These are phyloP conservation scores for Falco cherrug DNA, from an alignment of 2,797 vertebrate species.

Conservation along the genomic window DNA sequence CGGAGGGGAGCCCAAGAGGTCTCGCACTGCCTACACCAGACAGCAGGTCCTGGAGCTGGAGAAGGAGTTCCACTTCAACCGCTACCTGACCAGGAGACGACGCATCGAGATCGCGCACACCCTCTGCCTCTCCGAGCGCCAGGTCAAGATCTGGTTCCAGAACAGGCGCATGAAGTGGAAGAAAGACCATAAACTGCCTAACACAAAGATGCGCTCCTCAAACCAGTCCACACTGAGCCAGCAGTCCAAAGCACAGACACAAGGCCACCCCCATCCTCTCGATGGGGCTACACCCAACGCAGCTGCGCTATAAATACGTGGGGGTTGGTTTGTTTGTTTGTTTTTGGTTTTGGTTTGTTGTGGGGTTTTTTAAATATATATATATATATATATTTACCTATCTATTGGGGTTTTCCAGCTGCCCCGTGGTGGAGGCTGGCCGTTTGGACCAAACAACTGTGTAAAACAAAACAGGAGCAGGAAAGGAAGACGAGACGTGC, in stretches of 20 bases:
- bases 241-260: constrained; percentile 90
- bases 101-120: constrained; percentile 98
- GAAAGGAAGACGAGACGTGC: constrained; percentile 51
- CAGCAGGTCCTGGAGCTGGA: constrained; percentile 99
- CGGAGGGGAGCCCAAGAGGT: constrained; percentile 98
- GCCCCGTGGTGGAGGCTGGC: constrained; percentile 22
- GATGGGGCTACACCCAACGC: constrained; percentile 79
- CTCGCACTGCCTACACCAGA: constrained; percentile 98
- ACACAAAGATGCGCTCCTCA: constrained; percentile 97
- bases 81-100: constrained; percentile 96
- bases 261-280: constrained; percentile 85
- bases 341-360: not conserved
- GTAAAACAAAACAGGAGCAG: constrained; percentile 56
- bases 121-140: constrained; percentile 96
- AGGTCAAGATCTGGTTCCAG: constrained; percentile 99
- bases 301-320: constrained; percentile 67
- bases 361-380: not conserved
- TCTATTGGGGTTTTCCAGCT: constrained; percentile 44
- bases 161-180: constrained; percentile 99
- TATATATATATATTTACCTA: constrained; percentile 43
- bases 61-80: constrained; percentile 99
- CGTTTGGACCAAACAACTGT: constrained; percentile 67
- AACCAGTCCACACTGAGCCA: constrained; percentile 83
- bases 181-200: constrained; percentile 99
- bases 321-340: not conserved